Percentiles rank a stretch among this genome's conserved stretches.
phyloP scores from a whole-genome alignment of 2,113 vertebrate species.

The Rhombomys opimus region DNA sequence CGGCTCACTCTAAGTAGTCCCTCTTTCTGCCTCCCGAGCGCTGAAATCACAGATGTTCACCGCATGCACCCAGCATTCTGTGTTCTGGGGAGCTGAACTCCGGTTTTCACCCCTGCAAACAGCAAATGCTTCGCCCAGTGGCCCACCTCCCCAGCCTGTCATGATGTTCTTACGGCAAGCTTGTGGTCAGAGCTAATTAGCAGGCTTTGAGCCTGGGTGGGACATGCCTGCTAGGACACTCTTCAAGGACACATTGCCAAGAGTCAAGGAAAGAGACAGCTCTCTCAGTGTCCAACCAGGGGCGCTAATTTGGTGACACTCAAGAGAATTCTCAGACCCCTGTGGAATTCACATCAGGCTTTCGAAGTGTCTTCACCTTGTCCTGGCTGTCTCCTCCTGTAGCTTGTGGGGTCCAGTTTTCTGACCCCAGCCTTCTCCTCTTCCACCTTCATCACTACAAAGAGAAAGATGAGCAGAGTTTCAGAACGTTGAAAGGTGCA shows the following conservation, averaged over 20 bases:
- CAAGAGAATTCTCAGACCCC: neutral
- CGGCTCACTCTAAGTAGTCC: neutral
- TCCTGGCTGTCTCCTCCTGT: conserved; percentile 33
- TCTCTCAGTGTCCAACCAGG: neutral
- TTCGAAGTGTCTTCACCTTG: conserved; percentile 64
- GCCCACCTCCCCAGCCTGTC: neutral
- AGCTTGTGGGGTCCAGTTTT: conserved; percentile 47
- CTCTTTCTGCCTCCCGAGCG: neutral
- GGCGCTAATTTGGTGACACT: neutral
- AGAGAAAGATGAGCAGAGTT: conserved; percentile 52
- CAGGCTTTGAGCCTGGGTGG: no score
- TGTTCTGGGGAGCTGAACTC: no score
- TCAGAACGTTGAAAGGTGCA: conserved; percentile 42
- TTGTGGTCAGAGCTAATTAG: neutral
- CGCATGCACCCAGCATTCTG: neutral
- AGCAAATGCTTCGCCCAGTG: neutral
- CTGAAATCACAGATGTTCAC: neutral
- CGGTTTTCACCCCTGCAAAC: neutral
- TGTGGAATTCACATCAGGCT: neutral
- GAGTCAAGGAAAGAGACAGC: neutral
- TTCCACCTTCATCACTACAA: conserved; percentile 74
- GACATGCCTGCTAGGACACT: neutral
- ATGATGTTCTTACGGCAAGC: neutral
- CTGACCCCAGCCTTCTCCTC: conserved; percentile 56
- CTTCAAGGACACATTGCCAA: neutral